phyloP scores from a whole-genome alignment of 1,140 invertebrate species.

The Drosophila pallidifrons region DNA sequence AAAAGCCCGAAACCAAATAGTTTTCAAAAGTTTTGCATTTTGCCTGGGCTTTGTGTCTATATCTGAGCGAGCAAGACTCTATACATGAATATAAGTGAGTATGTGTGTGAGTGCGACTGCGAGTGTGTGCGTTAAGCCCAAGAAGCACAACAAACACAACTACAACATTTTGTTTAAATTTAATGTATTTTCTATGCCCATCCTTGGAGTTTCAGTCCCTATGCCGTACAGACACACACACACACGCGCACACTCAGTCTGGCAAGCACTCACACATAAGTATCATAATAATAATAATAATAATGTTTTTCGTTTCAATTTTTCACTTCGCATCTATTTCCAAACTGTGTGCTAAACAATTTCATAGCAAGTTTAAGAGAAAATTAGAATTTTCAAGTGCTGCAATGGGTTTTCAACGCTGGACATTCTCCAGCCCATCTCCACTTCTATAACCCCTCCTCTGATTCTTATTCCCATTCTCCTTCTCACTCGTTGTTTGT shows the following conservation, averaged over 20 bases:
- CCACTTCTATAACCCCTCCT: background rate
- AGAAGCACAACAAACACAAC: conserved; percentile 66
- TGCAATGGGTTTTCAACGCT: conserved; percentile 64
- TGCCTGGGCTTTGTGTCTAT: conserved; percentile 50
- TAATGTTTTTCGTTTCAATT: conserved; percentile 66
- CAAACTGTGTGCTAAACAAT: conserved; percentile 69
- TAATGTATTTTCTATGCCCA: conserved; percentile 81
- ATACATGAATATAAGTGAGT: conserved; percentile 23
- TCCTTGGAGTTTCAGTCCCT: conserved; percentile 1
- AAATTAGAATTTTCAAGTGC: conserved; percentile 84
- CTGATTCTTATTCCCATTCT: no score
- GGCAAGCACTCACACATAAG: conserved; percentile 5
- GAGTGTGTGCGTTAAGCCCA: conserved; percentile 74
- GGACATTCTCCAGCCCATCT: conserved; percentile 14
- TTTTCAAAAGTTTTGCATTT: conserved; percentile 81
- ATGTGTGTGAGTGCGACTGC: conserved; percentile 32
- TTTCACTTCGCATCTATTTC: conserved; percentile 60
- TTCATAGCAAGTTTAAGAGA: conserved; percentile 78
- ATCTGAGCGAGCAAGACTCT: conserved; percentile 9
- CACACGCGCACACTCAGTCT: conserved; percentile 4
- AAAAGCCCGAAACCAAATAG: conserved; percentile 62
- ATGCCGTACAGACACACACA: conserved; percentile 5
- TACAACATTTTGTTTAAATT: conserved; percentile 81
- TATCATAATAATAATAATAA: conserved; percentile 59
- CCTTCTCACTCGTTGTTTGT: no score